Evolutionary conservation across 2,113 vertebrate genomes (phyloP).

Genomic region (Ammodytes marinus): DNA sequence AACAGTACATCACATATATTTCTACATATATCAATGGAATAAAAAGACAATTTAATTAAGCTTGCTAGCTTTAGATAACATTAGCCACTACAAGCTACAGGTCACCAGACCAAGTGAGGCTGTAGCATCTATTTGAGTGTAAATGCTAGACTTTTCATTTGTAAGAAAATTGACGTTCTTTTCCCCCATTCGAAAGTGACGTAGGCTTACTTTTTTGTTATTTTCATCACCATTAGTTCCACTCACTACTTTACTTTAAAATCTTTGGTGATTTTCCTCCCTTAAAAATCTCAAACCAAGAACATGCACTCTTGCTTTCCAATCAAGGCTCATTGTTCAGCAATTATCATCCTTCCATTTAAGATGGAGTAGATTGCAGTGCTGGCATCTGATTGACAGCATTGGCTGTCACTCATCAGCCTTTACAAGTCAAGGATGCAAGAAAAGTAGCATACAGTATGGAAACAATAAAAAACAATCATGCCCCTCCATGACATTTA

Average conservation of each 20-base stretch:
- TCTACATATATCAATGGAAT: too few relatives aligned
- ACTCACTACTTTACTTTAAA: not conserved
- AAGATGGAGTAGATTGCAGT: not conserved
- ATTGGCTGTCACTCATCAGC: not conserved
- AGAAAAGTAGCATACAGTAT: conserved; percentile 42
- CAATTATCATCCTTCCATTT: not conserved
- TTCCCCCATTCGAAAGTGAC: too few relatives aligned
- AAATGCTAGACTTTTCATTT: too few relatives aligned
- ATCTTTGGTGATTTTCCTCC: not conserved
- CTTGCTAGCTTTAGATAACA: too few relatives aligned
- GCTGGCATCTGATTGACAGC: not conserved
- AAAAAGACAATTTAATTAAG: too few relatives aligned
- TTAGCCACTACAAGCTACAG: too few relatives aligned
- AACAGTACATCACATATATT: too few relatives aligned
- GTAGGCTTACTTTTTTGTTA: too few relatives aligned
- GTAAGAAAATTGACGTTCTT: too few relatives aligned
- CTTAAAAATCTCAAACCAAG: not conserved
- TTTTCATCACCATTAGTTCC: too few relatives aligned
- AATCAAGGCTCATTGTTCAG: not conserved
- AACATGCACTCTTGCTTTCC: not conserved
- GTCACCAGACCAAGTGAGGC: too few relatives aligned
- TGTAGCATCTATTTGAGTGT: too few relatives aligned
- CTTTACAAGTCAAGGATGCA: not conserved
- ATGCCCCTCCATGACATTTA: conserved; percentile 16
- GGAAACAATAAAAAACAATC: conserved; percentile 47